Percentiles rank a stretch among this genome's conserved stretches.
These are phyloP conservation scores for Seladonia tumulorum DNA, from an alignment of 2,888 invertebrate species.

Conservation along the genomic window DNA sequence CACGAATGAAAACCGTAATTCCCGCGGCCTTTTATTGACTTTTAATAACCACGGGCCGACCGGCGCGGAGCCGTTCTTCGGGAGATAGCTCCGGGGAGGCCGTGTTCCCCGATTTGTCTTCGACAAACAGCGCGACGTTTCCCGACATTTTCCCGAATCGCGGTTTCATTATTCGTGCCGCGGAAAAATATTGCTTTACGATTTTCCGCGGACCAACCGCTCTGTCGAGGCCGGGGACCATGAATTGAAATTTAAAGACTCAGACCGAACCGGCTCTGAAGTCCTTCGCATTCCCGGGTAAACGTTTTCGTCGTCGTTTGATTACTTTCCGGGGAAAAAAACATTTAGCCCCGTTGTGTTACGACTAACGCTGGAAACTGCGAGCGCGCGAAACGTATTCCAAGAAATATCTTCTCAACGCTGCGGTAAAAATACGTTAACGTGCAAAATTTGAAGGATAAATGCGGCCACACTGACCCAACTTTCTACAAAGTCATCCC, in stretches of 20 bases:
- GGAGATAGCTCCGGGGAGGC: background rate
- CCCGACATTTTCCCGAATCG: background rate
- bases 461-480: too few species aligned
- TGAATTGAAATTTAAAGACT: slow-evolving; percentile 24
- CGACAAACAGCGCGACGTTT: background rate
- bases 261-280: background rate
- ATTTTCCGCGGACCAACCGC: slow-evolving; percentile 10
- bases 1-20: slow-evolving; percentile 24
- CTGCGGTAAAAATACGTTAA: background rate
- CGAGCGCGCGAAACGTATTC: background rate
- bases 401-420: background rate
- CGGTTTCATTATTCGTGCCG: slow-evolving; percentile 7
- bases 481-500: too few species aligned
- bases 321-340: background rate
- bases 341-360: background rate
- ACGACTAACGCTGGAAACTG: background rate
- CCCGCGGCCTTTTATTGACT: slow-evolving; percentile 33
- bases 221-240: background rate
- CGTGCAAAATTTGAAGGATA: too few species aligned
- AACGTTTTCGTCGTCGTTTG: background rate
- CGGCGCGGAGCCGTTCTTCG: background rate
- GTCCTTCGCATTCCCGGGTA: background rate
- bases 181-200: slow-evolving; percentile 19
- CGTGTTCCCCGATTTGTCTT: slow-evolving; percentile 17
- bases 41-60: slow-evolving; percentile 21